Base-by-base conservation (phyloP, 2,888 invertebrate species). In the Agrochola macilenta region DNA sequence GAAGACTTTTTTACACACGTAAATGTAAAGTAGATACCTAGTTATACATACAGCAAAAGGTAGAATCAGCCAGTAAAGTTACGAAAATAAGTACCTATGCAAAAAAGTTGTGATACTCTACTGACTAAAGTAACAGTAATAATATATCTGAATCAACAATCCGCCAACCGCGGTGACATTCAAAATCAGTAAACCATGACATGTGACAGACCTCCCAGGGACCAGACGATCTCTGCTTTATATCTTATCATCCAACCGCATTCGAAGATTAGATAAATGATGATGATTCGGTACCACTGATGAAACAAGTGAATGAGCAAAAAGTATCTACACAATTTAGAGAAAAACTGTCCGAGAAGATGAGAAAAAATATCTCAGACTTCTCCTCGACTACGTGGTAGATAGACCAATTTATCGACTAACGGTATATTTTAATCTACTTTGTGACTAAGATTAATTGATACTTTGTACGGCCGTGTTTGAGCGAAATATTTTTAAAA, bases 381-480 rank as follows among this genome's bases (percentile, higher is more conserved):
- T 65, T 23, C 14, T 54, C 26, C 7, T 0, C n/a, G 12, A 58
- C n/a, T 20, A 35, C 61, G 64, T 43, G 17, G 52, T 69, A 81
- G 58, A 75, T 72, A 75, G 61, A 81, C 77, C 80, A 79, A 87
- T 84, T 79, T 82, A 86, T 78, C 68, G 63, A 66, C 58, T 89
- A 90, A 72, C 91, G 91, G 90, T 88, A 88, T 23, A 77, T 76
- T 82, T 77, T 86, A 88, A 89, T 88, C 87, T 87, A 85, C 85
- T 90, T 90, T 81, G 82, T 83, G 87, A 91, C 86, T 86, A 85
- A 90, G 89, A 90, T 92, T 90, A 90, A 91, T 91, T 89, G 88
- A 90, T 88, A 85, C 66, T 35, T 54, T 63, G 66, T 60, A 64
- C 30, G 8, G 35, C 17, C 11, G 26, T n/a, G 75, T 64, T 74